Percentiles rank a stretch among this genome's conserved stretches.
phyloP scores from a whole-genome alignment of 1,140 invertebrate genomes.

The Penaeus chinensis region DNA sequence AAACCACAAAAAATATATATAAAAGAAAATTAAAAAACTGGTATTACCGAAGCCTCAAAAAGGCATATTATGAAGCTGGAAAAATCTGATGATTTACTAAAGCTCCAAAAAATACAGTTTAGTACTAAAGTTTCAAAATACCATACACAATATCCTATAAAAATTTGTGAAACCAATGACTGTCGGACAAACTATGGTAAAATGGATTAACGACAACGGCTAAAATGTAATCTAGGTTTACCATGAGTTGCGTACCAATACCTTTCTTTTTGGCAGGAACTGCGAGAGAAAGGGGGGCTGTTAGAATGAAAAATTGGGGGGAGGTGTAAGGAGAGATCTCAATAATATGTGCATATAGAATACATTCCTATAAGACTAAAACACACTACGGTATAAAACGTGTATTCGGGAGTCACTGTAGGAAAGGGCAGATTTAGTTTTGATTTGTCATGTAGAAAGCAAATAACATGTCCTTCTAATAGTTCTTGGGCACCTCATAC shows the following conservation, averaged over 20 bases:
- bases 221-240: constrained; percentile 64
- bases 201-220: constrained; percentile 61
- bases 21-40: neutral
- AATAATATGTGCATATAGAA: constrained; percentile 59
- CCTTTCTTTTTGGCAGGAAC: constrained; percentile 64
- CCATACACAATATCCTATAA: constrained; percentile 55
- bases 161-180: constrained; percentile 54
- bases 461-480: constrained; percentile 26
- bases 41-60: neutral
- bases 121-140: constrained; percentile 59
- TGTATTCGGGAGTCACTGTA: constrained; percentile 34
- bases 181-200: constrained; percentile 58
- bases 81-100: constrained; percentile 25
- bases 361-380: constrained; percentile 51
- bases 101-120: constrained; percentile 41
- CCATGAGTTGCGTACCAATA: constrained; percentile 63
- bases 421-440: neutral
- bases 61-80: neutral
- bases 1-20: neutral
- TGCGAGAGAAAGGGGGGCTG: constrained; percentile 64
- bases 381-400: constrained; percentile 37
- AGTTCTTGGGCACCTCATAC: constrained; percentile 47
- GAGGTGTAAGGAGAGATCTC: constrained; percentile 59
- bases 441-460: constrained; percentile 1
- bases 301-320: constrained; percentile 63